These are phyloP conservation scores for Sebastes variabilis DNA, from an alignment of 2,797 vertebrate genomes.

Conservation along the genomic window DNA sequence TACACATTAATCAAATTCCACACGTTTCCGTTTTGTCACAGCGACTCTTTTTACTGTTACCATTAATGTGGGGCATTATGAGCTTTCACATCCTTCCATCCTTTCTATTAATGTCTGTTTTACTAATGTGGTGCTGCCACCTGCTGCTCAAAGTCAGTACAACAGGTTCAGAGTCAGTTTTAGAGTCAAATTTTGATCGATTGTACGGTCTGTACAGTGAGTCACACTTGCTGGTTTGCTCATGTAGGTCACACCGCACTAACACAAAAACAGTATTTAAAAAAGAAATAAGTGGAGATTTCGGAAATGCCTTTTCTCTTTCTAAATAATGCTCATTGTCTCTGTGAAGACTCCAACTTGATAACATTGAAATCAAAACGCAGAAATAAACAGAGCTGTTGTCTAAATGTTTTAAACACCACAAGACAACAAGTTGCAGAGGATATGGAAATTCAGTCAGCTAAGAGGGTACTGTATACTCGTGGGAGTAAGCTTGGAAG, in stretches of 20 bases:
- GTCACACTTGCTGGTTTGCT: not conserved
- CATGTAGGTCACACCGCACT: not conserved
- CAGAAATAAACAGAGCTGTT: not conserved
- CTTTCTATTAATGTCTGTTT: not conserved
- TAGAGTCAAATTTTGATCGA: not conserved
- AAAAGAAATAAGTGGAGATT: not conserved
- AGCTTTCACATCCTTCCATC: not conserved
- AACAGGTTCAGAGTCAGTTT: not conserved
- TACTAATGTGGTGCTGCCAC: slow-evolving; percentile 63
- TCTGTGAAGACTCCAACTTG: not conserved
- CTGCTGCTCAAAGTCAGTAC: slow-evolving; percentile 50
- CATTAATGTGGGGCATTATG: not conserved
- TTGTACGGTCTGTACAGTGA: not conserved
- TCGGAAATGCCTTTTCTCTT: not conserved
- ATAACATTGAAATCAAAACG: not conserved
- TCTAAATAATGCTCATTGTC: not conserved
- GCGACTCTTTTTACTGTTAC: not conserved
- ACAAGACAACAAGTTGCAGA: not conserved
- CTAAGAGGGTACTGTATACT: not conserved
- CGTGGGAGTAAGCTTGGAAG: not conserved
- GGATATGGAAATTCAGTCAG: not conserved
- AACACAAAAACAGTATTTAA: not conserved
- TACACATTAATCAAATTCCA: slow-evolving; percentile 1
- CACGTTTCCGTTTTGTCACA: not conserved
- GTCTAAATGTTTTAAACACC: not conserved